Evolutionary conservation across 2,888 invertebrate genomes (phyloP).

Genomic region (Orchesella flavescens): DNA sequence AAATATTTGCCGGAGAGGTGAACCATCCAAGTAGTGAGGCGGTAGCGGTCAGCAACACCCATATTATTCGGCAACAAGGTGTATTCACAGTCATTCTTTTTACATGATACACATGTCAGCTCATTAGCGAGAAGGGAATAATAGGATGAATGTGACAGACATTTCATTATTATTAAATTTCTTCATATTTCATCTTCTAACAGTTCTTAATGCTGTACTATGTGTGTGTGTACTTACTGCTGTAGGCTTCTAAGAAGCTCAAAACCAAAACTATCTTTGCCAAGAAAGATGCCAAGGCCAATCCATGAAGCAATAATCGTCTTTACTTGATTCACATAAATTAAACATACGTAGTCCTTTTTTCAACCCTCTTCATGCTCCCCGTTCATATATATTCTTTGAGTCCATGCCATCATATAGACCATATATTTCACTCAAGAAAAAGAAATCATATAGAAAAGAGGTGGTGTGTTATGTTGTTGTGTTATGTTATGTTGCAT

Average conservation of each 20-base stretch:
- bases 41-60: constrained; percentile 62
- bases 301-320: constrained; percentile 56
- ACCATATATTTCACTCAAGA: constrained; percentile 19
- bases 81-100: constrained; percentile 50
- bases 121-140: constrained; percentile 64
- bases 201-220: constrained; percentile 51
- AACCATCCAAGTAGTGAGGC: constrained; percentile 55
- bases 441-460: not conserved
- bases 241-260: not conserved
- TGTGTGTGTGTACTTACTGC: constrained; percentile 2
- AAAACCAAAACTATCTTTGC: constrained; percentile 14
- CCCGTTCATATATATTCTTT: not conserved
- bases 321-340: constrained; percentile 63
- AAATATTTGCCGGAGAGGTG: constrained; percentile 50
- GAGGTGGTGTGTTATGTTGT: no score
- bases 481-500: no score
- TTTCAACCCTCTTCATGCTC: constrained; percentile 6
- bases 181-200: constrained; percentile 63
- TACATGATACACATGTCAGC: constrained; percentile 62
- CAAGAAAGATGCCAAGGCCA: constrained; percentile 63
- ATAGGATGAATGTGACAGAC: constrained; percentile 64
- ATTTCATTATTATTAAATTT: constrained; percentile 65
- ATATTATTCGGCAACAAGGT: constrained; percentile 36
- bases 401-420: constrained; percentile 1
- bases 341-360: constrained; percentile 32